Evolutionary conservation across 2,113 vertebrate genomes (phyloP).

Genomic region (Leuciscus idus): DNA sequence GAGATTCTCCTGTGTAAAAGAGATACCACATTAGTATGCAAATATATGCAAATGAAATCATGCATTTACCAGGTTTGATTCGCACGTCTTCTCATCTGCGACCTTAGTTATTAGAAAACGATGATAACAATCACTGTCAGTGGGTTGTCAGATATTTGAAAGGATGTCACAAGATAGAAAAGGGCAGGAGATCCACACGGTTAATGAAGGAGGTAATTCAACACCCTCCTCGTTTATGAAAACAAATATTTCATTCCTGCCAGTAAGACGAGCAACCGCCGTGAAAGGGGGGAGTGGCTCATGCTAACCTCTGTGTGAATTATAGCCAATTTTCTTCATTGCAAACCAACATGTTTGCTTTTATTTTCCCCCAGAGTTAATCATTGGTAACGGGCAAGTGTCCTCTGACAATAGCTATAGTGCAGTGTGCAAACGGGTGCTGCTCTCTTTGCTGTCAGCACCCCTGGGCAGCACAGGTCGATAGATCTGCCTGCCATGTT

Average conservation of each 20-base stretch:
- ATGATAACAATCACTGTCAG: slow-evolving; percentile 65
- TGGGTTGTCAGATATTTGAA: slow-evolving; percentile 56
- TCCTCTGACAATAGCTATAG: slow-evolving; percentile 30
- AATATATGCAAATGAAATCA: slow-evolving; percentile 73
- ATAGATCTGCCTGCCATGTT: slow-evolving; percentile 62
- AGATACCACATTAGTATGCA: slow-evolving; percentile 68
- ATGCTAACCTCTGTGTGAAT: neutral
- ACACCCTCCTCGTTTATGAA: slow-evolving; percentile 23
- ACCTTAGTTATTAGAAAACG: slow-evolving; percentile 65
- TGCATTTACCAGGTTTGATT: slow-evolving; percentile 55
- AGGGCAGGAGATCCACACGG: slow-evolving; percentile 52
- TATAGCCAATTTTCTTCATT: neutral
- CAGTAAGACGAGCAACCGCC: slow-evolving; percentile 47
- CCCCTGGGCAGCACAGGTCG: slow-evolving; percentile 53
- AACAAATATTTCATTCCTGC: slow-evolving; percentile 52
- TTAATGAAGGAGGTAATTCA: slow-evolving; percentile 53
- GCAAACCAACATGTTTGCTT: neutral
- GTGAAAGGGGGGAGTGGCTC: slow-evolving; percentile 49
- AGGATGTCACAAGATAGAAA: slow-evolving; percentile 39
- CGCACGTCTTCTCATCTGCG: slow-evolving; percentile 59
- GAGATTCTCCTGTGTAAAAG: slow-evolving; percentile 63
- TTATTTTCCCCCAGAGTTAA: slow-evolving; percentile 39
- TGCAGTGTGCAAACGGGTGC: slow-evolving; percentile 10
- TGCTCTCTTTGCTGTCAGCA: slow-evolving; percentile 30
- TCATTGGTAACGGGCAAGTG: slow-evolving; percentile 45